phyloP scores from a whole-genome alignment of 2,888 invertebrate species.

The Ptychoptera albimana region DNA sequence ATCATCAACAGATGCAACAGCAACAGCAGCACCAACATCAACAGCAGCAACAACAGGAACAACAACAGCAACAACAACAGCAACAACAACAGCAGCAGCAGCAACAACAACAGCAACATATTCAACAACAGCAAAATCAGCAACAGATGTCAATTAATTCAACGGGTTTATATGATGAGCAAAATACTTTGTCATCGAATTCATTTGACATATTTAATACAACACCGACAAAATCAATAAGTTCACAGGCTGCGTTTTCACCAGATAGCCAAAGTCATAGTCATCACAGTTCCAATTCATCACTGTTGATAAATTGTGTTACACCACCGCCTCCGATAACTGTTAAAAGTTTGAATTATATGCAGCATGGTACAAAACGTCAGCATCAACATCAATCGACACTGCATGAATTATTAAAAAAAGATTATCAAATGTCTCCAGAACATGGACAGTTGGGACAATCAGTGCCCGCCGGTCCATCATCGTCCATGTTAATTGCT shows the following conservation, averaged over 20 bases:
- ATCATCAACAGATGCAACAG: slow-evolving; percentile 15
- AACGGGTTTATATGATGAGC: slow-evolving; percentile 12
- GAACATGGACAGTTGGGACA: slow-evolving; percentile 43
- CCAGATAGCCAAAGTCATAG: slow-evolving; percentile 42
- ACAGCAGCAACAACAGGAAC: slow-evolving; percentile 14
- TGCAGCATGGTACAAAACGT: slow-evolving; percentile 12
- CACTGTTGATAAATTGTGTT: slow-evolving; percentile 26
- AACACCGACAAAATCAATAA: slow-evolving; percentile 25
- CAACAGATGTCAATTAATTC: background rate
- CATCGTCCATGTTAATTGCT: slow-evolving; percentile 31
- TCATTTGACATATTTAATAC: slow-evolving; percentile 29
- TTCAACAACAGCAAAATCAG: slow-evolving; percentile 12
- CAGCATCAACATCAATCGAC: slow-evolving; percentile 30
- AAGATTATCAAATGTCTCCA: slow-evolving; percentile 40
- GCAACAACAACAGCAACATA: slow-evolving; percentile 16
- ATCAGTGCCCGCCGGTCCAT: slow-evolving; percentile 43
- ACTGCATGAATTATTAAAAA: slow-evolving; percentile 50
- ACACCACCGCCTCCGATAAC: slow-evolving; percentile 24
- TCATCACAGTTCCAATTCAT: slow-evolving; percentile 36
- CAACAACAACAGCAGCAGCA: slow-evolving; percentile 8
- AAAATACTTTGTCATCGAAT: slow-evolving; percentile 23
- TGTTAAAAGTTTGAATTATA: slow-evolving; percentile 1
- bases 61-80: slow-evolving; percentile 13
- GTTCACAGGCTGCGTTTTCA: slow-evolving; percentile 37
- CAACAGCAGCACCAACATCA: slow-evolving; percentile 13